Base-by-base conservation (phyloP, 2,888 invertebrate species). In the Pilophorus perplexus region DNA sequence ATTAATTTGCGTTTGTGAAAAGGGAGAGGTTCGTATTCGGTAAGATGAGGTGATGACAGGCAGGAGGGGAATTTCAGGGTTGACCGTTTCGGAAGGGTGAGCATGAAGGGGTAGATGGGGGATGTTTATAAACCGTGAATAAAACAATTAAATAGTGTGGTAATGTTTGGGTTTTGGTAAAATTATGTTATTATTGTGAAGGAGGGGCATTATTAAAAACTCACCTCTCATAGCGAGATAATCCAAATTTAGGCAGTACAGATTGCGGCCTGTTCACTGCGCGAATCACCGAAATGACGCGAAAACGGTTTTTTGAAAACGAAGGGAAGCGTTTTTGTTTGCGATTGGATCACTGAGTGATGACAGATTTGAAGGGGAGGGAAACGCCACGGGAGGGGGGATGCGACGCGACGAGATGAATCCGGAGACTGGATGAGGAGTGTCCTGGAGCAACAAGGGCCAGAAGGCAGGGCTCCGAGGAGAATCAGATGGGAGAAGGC, bases 141-240 rank as follows among this genome's bases (percentile, higher is more conserved):
- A n/a, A n/a, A n/a, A n/a, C n/a, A n/a, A n/a, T n/a, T n/a, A n/a
- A n/a, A n/a, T n/a, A n/a, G n/a, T n/a, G n/a, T n/a, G n/a, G n/a
- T n/a, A n/a, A n/a, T n/a, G n/a, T n/a, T n/a, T n/a, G n/a, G n/a
- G n/a, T n/a, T n/a, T n/a, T n/a, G n/a, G n/a, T n/a, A n/a, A n/a
- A n/a, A n/a, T n/a, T n/a, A n/a, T n/a, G n/a, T n/a, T n/a, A 2
- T 38, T 38, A 38, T 38, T 3, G 3, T 38, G 6, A 38, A 38
- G n/a, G 14, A 14, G 3, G 2, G 3, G 3, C 38, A 2, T 18
- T 10, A 5, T 46, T 10, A 20, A 6, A 2, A 20, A 33, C 62
- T 62, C 46, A 62, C 62, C 62, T 62, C 62, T 62, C 62, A 62
- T 62, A 33, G 62, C 62, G 46, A 62, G 46, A 33, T 62, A 62